A percentile compares a stretch with the other conserved stretches of the same genome.
Conservation (phyloP, 2,797 vertebrate genomes). For the Bradypus variegatus region DNA sequence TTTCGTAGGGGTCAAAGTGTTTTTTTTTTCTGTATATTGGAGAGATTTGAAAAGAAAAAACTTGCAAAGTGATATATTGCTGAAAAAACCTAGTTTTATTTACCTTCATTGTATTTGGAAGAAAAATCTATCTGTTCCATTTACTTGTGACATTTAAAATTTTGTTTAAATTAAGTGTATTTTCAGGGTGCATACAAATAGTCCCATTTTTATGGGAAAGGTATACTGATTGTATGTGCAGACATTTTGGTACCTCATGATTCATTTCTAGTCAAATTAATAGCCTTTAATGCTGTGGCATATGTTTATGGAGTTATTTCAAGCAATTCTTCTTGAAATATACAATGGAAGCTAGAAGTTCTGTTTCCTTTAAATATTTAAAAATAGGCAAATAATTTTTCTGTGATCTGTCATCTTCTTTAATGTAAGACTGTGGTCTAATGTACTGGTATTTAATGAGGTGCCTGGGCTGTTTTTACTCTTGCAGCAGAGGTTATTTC, state of each 20-base stretch:
- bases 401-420: slow-evolving; percentile 47
- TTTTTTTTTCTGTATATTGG: background rate
- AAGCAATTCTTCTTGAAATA: slow-evolving; percentile 47
- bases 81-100: slow-evolving; percentile 11
- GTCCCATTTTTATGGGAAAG: slow-evolving; percentile 27
- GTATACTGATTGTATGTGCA: background rate
- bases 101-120: slow-evolving; percentile 21
- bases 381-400: slow-evolving; percentile 54
- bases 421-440: slow-evolving; percentile 5
- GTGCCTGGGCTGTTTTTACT: slow-evolving; percentile 11
- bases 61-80: background rate
- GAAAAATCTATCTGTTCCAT: slow-evolving; percentile 4
- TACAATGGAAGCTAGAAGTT: slow-evolving; percentile 51
- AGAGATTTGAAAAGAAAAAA: background rate
- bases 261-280: slow-evolving; percentile 49
- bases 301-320: slow-evolving; percentile 48
- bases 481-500: background rate
- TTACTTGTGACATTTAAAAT: slow-evolving; percentile 17
- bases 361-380: slow-evolving; percentile 61
- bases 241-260: slow-evolving; percentile 43
- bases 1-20: background rate
- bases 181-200: background rate
- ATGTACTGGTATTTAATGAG: slow-evolving; percentile 14
- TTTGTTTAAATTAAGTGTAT: slow-evolving; percentile 24
- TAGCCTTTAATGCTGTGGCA: slow-evolving; percentile 16